Conservation (phyloP, 2,797 vertebrate genomes). For the Allobates femoralis region DNA sequence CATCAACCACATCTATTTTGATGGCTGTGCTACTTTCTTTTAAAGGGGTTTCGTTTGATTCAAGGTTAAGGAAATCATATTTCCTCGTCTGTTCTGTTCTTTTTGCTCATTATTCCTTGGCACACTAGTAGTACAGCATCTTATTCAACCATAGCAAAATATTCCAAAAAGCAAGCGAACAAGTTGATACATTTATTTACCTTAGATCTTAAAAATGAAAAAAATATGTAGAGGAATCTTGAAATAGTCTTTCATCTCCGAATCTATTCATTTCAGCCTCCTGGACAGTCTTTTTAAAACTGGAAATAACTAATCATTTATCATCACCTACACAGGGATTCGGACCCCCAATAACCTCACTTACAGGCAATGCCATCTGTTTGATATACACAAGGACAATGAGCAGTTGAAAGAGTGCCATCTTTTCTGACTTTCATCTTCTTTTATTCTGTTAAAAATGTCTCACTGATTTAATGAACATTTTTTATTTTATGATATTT, state of each 20-base stretch:
- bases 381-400: conserved; percentile 64
- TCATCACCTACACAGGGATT: conserved; percentile 63
- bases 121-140: background rate
- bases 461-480: conserved; percentile 29
- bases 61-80: background rate
- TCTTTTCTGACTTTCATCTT: conserved; percentile 1
- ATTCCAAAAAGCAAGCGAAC: background rate
- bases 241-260: conserved; percentile 44
- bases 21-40: background rate
- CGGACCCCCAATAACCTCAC: conserved; percentile 59
- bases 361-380: conserved; percentile 65
- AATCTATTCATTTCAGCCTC: conserved; percentile 53
- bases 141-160: conserved; percentile 27
- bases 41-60: background rate
- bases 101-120: conserved; percentile 11
- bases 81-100: background rate
- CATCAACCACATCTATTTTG: background rate
- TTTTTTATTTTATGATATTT: background rate
- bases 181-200: conserved; percentile 28
- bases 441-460: background rate
- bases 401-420: conserved; percentile 52
- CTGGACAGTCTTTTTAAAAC: conserved; percentile 49
- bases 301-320: conserved; percentile 64
- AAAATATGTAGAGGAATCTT: conserved; percentile 46
- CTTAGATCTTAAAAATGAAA: conserved; percentile 28